A percentile compares a stretch with the other conserved stretches of the same genome.
Evolutionary conservation across 1,140 invertebrate species (phyloP).

Genomic region (Uloborus diversus): DNA sequence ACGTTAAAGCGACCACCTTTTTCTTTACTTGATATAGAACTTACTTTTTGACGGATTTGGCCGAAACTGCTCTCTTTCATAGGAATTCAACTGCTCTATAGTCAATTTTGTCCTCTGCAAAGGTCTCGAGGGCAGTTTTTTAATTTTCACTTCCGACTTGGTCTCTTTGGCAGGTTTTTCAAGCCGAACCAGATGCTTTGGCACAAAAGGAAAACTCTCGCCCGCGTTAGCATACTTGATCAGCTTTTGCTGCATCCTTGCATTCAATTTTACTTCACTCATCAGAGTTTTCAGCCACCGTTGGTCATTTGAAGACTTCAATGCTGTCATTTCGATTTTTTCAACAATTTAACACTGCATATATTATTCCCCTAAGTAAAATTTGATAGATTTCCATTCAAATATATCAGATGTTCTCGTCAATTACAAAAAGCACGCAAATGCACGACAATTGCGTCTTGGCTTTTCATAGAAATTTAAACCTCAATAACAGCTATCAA

Average conservation of each 20-base stretch:
- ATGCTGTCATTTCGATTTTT: no score
- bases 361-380: no score
- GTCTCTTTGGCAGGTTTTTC: neutral
- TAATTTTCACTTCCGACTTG: neutral
- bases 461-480: no score
- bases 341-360: no score
- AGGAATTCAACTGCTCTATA: neutral
- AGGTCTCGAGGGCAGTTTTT: neutral
- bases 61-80: neutral
- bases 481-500: no score
- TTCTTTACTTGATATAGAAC: neutral
- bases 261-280: neutral
- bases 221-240: neutral
- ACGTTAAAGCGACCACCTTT: no score
- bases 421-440: no score
- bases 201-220: neutral
- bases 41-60: neutral
- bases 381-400: no score
- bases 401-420: no score
- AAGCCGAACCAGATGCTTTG: neutral
- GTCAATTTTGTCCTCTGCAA: neutral
- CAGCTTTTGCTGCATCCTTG: neutral
- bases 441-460: no score
- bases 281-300: neutral
- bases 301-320: no score